Evolutionary conservation across 2,888 invertebrate genomes (phyloP), one percentile per base, ranked within the genome.

Genomic region (Drosophila birchii): DNA sequence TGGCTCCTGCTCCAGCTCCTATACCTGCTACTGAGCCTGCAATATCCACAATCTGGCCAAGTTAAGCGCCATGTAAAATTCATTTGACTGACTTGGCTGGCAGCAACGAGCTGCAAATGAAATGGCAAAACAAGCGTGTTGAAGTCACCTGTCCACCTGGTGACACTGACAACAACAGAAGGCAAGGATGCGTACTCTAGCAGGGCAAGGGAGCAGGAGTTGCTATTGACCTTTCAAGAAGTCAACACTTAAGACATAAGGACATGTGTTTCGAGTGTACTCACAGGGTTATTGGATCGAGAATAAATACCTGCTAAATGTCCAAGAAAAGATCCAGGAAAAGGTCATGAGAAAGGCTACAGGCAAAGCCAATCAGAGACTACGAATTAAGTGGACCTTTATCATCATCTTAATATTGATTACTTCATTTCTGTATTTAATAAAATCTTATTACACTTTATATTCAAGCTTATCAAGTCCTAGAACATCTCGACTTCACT

Each of bases 51-150:
- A 70, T 58, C 57, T 57, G 47, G 43, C 64, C 57, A 57, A 58
- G 47, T 75, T 68, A 76, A 81, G 76, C 60, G 79, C 71, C 81
- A 87, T 85, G 80, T 75, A 76, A 84, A 87, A 89, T 86, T 87
- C 85, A 86, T 87, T 80, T 63, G 72, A 76, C 85, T 84, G 76
- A 51, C 51, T 53, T 16, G 51, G 51, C 23, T 53, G 36, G 51
- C 12, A 23, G 45, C 51, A 69, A 60, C 39, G 72, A 66, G 38
- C 60, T 70, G 57, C 62, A 79, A 61, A 69, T 56, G 61, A 74
- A 66, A 66, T 72, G 68, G 54, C 57, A 49, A 54, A 51, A 64
- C 60, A 63, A 64, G 71, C 69, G 61, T 74, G 77, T 57, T 59
- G 64, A 60, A 61, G 61, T 61, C 72, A 74, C 36, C 51, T 43